Conservation (phyloP, 2,888 invertebrate species). For the Tinea pellionella region DNA sequence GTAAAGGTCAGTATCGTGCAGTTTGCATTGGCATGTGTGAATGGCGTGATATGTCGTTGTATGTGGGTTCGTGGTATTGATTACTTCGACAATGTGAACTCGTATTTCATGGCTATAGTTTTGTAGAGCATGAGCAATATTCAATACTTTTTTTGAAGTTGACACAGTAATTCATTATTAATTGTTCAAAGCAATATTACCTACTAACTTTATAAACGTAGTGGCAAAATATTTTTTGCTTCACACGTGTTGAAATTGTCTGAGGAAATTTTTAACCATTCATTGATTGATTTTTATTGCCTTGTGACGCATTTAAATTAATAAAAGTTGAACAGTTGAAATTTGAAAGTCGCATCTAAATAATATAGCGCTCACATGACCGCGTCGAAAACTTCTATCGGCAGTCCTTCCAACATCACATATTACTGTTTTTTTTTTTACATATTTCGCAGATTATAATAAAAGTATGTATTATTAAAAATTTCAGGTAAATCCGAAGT, state of each 20-base stretch:
- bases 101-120: neutral
- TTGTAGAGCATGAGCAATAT: neutral
- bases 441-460: too few species aligned
- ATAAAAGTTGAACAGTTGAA: too few species aligned
- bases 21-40: constrained; percentile 7
- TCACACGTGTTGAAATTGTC: neutral
- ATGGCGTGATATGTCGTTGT: constrained; percentile 1
- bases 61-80: neutral
- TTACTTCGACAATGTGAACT: neutral
- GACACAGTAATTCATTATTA: neutral
- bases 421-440: too few species aligned
- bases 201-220: neutral
- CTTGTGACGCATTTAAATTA: too few species aligned
- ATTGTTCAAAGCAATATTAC: neutral
- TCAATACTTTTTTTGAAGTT: neutral
- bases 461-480: too few species aligned
- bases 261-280: too few species aligned
- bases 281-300: too few species aligned
- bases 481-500: constrained; percentile 67
- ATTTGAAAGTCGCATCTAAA: too few species aligned
- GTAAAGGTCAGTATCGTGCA: constrained; percentile 63
- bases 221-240: neutral
- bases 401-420: too few species aligned
- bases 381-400: too few species aligned
- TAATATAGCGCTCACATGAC: too few species aligned